A percentile compares a stretch with the other conserved stretches of the same genome.
These are phyloP conservation scores for Osedax frankpressi DNA, from an alignment of 2,888 invertebrate species.

Conservation along the genomic window DNA sequence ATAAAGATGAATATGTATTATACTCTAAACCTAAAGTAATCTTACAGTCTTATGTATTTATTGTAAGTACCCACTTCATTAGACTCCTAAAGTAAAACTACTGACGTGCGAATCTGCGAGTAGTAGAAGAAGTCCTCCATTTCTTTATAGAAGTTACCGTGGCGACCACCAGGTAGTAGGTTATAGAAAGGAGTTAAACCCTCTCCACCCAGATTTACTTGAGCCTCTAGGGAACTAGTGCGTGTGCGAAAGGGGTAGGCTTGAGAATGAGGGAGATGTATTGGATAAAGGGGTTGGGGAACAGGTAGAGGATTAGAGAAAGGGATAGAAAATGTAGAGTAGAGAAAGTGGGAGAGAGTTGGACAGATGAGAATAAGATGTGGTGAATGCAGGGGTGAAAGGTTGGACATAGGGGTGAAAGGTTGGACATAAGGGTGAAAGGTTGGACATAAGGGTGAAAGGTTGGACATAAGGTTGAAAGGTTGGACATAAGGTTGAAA, in stretches of 20 bases:
- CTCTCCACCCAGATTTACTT: slow-evolving; percentile 42
- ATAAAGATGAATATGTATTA: no score
- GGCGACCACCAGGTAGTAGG: slow-evolving; percentile 58
- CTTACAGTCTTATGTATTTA: no score
- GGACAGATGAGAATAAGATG: no score
- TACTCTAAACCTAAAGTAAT: no score
- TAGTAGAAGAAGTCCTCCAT: slow-evolving; percentile 65
- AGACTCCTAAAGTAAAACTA: no score
- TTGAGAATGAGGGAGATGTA: not conserved
- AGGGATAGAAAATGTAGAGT: not conserved
- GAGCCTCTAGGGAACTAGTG: slow-evolving; percentile 43
- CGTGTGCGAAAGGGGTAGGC: not conserved
- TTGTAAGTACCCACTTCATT: no score
- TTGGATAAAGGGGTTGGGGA: not conserved
- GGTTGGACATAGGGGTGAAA: not conserved
- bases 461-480: not conserved
- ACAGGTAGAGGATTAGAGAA: not conserved
- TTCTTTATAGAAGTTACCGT: slow-evolving; percentile 60
- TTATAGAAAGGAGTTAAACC: slow-evolving; percentile 57
- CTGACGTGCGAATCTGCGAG: slow-evolving; percentile 54
- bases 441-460: not conserved
- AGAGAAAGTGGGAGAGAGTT: not conserved
- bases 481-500: not conserved
- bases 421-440: not conserved
- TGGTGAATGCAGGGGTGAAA: not conserved